phyloP scores from a whole-genome alignment of 2,113 vertebrate species.

The Albula glossodonta region DNA sequence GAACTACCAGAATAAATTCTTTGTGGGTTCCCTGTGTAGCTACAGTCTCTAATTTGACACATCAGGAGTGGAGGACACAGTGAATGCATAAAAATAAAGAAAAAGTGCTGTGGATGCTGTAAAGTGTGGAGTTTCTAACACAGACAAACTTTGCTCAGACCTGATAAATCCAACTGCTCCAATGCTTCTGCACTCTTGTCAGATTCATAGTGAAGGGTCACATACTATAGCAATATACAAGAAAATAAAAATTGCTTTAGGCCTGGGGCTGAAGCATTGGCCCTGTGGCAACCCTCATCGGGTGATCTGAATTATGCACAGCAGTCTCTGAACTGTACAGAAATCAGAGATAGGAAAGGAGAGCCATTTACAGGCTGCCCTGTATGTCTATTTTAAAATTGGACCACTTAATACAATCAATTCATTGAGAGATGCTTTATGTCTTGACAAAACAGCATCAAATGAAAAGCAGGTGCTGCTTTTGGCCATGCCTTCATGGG shows the following conservation, averaged over 20 bases:
- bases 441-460: conserved; percentile 21
- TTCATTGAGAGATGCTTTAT: conserved; percentile 23
- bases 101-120: neutral
- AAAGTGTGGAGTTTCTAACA: neutral
- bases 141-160: neutral
- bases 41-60: neutral
- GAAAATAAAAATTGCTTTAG: no score
- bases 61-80: neutral
- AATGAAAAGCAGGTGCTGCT: conserved; percentile 35
- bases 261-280: no score
- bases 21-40: neutral
- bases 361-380: no score
- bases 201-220: no score
- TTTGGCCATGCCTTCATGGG: conserved; percentile 12
- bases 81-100: neutral
- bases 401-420: conserved; percentile 10
- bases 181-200: no score
- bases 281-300: no score
- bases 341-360: no score
- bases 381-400: neutral
- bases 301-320: no score
- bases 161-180: no score
- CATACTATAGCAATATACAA: no score
- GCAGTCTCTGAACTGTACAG: no score
- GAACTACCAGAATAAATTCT: neutral